phyloP scores from a whole-genome alignment of 23 tunicate species.

The Corella eumyota region DNA sequence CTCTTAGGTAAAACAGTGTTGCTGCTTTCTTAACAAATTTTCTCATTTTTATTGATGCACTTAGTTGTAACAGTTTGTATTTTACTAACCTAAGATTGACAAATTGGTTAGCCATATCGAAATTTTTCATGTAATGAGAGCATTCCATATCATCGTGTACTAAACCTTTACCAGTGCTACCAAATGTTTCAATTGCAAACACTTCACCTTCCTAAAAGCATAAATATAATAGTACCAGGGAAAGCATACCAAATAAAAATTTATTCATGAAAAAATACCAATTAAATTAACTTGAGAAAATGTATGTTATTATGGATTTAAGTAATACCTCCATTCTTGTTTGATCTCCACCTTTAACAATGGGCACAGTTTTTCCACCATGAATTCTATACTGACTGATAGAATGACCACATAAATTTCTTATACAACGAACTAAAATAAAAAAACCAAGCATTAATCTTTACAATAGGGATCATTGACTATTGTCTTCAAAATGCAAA shows the following conservation, averaged over 20 bases:
- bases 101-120: slow-evolving; percentile 53
- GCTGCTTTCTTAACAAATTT: not conserved
- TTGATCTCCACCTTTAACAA: slow-evolving; percentile 90
- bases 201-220: slow-evolving; percentile 96
- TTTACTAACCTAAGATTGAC: slow-evolving; percentile 57
- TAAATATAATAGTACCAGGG: no score
- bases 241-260: no score
- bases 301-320: no score
- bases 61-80: no score
- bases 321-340: slow-evolving; percentile 97
- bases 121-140: slow-evolving; percentile 97
- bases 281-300: no score
- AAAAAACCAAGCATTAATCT: not conserved
- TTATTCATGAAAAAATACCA: no score
- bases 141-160: slow-evolving; percentile 99
- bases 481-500: no score
- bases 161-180: slow-evolving; percentile 89
- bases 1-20: not conserved
- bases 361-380: slow-evolving; percentile 94
- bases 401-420: slow-evolving; percentile 85
- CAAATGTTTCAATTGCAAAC: slow-evolving; percentile 98
- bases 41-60: no score
- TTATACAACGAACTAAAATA: slow-evolving; percentile 59
- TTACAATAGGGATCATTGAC: not conserved
- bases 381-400: slow-evolving; percentile 91